Evolutionary conservation across 2,797 vertebrate genomes (phyloP).

Genomic region (Phrynocephalus forsythii): DNA sequence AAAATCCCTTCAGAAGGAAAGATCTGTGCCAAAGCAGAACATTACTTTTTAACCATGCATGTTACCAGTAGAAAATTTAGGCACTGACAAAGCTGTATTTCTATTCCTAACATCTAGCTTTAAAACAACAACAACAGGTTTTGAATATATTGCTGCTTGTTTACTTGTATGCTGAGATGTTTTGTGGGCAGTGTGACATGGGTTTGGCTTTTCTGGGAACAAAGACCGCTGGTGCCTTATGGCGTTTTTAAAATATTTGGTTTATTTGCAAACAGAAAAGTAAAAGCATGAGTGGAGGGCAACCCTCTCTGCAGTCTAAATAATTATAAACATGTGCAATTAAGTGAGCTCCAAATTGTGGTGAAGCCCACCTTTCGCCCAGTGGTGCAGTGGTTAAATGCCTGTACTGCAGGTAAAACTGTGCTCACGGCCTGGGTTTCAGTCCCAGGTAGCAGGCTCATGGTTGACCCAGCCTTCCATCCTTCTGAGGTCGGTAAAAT

Average conservation of each 20-base stretch:
- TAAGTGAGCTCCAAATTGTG: no score
- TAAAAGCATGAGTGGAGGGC: background rate
- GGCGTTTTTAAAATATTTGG: background rate
- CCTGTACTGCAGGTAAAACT: no score
- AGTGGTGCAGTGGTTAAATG: no score
- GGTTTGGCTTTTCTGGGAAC: background rate
- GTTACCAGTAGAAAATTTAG: background rate
- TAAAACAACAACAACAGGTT: background rate
- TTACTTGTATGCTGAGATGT: no score
- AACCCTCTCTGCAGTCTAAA: background rate
- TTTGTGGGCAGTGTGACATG: background rate
- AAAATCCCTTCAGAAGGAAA: background rate
- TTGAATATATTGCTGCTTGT: background rate
- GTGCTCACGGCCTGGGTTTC: no score
- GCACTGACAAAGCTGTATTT: background rate
- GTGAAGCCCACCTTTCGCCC: no score
- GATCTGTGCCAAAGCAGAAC: background rate
- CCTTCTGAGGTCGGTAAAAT: no score
- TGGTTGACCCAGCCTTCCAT: no score
- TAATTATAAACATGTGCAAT: no score
- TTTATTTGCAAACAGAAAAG: background rate
- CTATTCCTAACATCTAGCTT: background rate
- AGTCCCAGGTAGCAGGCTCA: no score
- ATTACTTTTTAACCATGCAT: background rate
- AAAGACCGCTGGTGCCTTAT: background rate